Evolutionary conservation across 53 echinoderm and acorn worm genomes (phyloP), one percentile per base, ranked within the genome.

Genomic region (Luidia sarsii): DNA sequence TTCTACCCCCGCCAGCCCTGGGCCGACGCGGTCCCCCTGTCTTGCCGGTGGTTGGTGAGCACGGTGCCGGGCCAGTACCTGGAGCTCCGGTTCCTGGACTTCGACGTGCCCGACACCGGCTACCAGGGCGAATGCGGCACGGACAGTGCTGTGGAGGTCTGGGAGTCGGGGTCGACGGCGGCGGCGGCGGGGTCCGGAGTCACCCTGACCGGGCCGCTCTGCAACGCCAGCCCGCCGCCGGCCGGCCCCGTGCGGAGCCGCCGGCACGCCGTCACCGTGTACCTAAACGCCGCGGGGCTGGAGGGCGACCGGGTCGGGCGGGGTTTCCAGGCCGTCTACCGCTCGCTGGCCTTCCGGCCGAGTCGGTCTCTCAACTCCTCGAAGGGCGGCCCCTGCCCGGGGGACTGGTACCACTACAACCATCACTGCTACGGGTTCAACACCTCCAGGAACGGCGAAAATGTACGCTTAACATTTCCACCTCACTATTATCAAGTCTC

Each of bases 1-100:
- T 41, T 25, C 0, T 79, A 61, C 63, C 62, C 79, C 0, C 2
- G 45, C 45, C 2, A 2, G n/a, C n/a, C n/a, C n/a, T n/a, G n/a
- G n/a, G n/a, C n/a, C n/a, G n/a, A n/a, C n/a, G n/a, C 61, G 21
- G 9, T 0, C 29, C 30, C 34, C 10, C 16, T 0, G 11, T 3
- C 14, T 1, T n/a, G 20, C 48, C 16, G 15, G 0, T 80, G 65
- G 34, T 0, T 3, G 23, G 48, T 80, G 1, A 15, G 9, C 6
- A 80, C 80, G 4, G 34, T 22, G 4, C 50, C 61, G 8, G 80
- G 80, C 7, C 45, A 64, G 5, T 64, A 28, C 51, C 33, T 80
- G 2, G 31, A 63, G 32, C 6, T 80, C 49, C 46, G 30, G 29
- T 80, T 80, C 23, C 33, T 35, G 16, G 2, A 24, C 3, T 21